These are phyloP conservation scores for Lypha dubia DNA, from an alignment of 2,888 invertebrate species.

Conservation along the genomic window DNA sequence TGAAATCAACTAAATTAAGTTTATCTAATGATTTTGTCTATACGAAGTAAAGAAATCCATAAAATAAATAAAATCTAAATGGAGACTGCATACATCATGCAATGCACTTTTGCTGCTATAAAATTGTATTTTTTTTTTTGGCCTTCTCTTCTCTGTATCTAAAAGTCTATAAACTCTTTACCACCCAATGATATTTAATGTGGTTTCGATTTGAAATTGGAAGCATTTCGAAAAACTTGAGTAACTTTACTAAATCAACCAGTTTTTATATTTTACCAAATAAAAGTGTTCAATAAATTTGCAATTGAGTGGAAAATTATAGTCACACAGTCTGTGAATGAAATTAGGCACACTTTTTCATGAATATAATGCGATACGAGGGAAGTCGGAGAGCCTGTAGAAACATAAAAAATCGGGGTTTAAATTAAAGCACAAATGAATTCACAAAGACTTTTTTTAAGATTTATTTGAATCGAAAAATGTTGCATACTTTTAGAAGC, in stretches of 20 bases:
- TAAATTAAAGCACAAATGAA: too few relatives aligned
- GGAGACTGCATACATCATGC: not conserved
- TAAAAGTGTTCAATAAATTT: conserved; percentile 5
- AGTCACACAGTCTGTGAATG: not conserved
- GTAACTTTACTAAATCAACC: conserved; percentile 54
- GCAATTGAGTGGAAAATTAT: conserved; percentile 8
- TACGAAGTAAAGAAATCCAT: conserved; percentile 1
- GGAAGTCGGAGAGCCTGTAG: too few relatives aligned
- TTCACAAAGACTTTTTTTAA: too few relatives aligned
- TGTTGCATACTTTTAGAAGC: too few relatives aligned
- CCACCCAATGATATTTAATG: conserved; percentile 62
- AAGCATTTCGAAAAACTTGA: conserved; percentile 49
- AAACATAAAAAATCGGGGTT: too few relatives aligned
- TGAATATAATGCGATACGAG: too few relatives aligned
- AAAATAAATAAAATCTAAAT: conserved; percentile 14
- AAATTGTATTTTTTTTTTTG: conserved; percentile 17
- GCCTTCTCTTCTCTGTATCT: too few relatives aligned
- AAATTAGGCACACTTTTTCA: too few relatives aligned
- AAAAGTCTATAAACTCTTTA: conserved; percentile 54
- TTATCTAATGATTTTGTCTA: not conserved
- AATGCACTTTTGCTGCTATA: not conserved
- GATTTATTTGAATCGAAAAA: too few relatives aligned
- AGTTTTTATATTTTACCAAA: conserved; percentile 23
- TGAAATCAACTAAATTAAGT: conserved; percentile 13
- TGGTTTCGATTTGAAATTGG: conserved; percentile 64